Percentiles rank a stretch among this genome's conserved stretches.
phyloP scores from a whole-genome alignment of 2,888 invertebrate genomes.

The Eilema griseolum region DNA sequence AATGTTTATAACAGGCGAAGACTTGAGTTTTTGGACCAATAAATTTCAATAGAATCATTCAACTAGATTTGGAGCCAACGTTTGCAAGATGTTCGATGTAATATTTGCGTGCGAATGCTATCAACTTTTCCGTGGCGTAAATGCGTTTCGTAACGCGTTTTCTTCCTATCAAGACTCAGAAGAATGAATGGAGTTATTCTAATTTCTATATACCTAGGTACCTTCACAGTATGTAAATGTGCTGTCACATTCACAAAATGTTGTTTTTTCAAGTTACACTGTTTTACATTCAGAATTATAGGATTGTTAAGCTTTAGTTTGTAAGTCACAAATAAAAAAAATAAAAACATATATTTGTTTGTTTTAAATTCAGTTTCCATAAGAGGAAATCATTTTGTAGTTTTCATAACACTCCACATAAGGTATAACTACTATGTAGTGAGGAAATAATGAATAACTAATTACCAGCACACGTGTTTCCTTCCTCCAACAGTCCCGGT shows the following conservation, averaged over 20 bases:
- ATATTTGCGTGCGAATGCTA: background rate
- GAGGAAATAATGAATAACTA: too few relatives aligned
- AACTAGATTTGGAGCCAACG: background rate
- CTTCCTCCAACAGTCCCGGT: too few relatives aligned
- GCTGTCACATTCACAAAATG: conserved; percentile 51
- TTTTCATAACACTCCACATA: too few relatives aligned
- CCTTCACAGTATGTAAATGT: conserved; percentile 38
- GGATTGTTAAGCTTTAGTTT: conserved; percentile 52
- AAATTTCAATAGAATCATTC: background rate
- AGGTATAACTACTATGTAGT: too few relatives aligned
- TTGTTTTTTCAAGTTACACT: conserved; percentile 56
- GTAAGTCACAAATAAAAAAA: conserved; percentile 75
- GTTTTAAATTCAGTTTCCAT: background rate
- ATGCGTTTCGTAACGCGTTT: background rate
- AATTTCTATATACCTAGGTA: conserved; percentile 13
- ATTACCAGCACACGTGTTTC: too few relatives aligned
- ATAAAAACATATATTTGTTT: conserved; percentile 9
- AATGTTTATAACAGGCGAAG: background rate
- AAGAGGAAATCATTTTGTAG: background rate
- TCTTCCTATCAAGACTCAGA: background rate
- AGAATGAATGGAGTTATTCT: conserved; percentile 38
- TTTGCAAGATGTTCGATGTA: background rate
- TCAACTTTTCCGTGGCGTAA: background rate
- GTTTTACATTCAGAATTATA: conserved; percentile 54
- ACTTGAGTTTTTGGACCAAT: background rate